Conservation (phyloP, 2,797 vertebrate species). For the Macroramphosus scolopax region DNA sequence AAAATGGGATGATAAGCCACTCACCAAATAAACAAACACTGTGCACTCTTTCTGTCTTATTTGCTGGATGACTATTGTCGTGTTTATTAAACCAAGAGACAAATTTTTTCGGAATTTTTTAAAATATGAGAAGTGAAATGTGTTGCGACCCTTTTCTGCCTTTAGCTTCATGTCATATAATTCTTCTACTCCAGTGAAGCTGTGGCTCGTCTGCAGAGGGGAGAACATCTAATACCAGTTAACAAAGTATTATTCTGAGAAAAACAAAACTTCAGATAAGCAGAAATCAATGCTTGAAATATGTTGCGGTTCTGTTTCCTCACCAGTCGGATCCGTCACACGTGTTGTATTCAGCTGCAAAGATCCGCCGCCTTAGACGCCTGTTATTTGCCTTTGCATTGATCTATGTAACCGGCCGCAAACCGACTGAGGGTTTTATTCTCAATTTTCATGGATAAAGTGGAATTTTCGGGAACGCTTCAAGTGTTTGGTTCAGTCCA, state of each 20-base stretch:
- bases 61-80: constrained; percentile 12
- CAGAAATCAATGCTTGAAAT: no score
- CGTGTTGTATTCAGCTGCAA: neutral
- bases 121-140: no score
- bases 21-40: constrained; percentile 41
- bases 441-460: constrained; percentile 3
- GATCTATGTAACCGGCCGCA: constrained; percentile 9
- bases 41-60: constrained; percentile 11
- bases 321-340: no score
- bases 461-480: constrained; percentile 18
- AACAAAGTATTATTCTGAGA: no score
- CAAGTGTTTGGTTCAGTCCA: constrained; percentile 4
- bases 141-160: no score
- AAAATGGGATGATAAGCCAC: constrained; percentile 52
- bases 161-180: no score
- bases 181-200: no score
- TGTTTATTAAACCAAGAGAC: no score
- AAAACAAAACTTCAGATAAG: no score
- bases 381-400: constrained; percentile 13
- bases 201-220: no score
- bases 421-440: neutral
- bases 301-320: no score
- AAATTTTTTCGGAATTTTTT: neutral
- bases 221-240: no score
- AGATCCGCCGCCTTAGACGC: constrained; percentile 4